phyloP scores from a whole-genome alignment of 2,113 vertebrate species.

The Hippocampus comes region DNA sequence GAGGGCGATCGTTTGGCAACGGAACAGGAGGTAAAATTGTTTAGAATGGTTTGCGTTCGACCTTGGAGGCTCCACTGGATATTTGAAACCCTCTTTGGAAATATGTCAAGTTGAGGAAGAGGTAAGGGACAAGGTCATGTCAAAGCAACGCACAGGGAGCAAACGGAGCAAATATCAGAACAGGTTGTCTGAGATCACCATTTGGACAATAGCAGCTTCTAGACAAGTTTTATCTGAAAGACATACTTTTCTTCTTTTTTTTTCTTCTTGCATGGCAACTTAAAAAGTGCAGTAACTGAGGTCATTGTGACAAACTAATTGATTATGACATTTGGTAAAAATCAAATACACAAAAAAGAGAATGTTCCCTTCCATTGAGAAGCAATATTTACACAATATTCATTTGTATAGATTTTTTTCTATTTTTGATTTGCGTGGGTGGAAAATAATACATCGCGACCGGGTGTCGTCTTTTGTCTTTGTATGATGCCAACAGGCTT shows the following conservation, averaged over 20 bases:
- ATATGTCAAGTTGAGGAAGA: constrained; percentile 34
- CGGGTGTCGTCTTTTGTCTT: constrained; percentile 30
- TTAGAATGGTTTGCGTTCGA: neutral
- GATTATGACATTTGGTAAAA: constrained; percentile 73
- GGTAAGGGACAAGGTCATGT: constrained; percentile 46
- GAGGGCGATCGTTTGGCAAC: neutral
- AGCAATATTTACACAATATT: constrained; percentile 56
- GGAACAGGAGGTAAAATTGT: neutral
- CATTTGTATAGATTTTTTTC: neutral
- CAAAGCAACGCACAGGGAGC: constrained; percentile 54
- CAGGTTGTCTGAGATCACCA: constrained; percentile 64
- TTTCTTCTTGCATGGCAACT: constrained; percentile 70
- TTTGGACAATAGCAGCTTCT: constrained; percentile 83
- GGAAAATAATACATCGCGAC: constrained; percentile 43
- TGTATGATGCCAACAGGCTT: constrained; percentile 25
- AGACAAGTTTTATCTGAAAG: constrained; percentile 58
- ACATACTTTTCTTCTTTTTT: constrained; percentile 47
- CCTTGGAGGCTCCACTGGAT: neutral
- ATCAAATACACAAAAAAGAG: constrained; percentile 54
- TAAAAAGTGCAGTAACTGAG: constrained; percentile 87
- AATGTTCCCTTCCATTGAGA: constrained; percentile 32
- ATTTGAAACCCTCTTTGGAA: constrained; percentile 6
- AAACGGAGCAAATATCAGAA: constrained; percentile 51
- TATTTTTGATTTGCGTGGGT: neutral
- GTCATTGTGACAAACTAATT: constrained; percentile 83